A percentile compares a stretch with the other conserved stretches of the same genome.
Evolutionary conservation across 2,797 vertebrate species (phyloP).

Genomic region (Helarctos malayanus): DNA sequence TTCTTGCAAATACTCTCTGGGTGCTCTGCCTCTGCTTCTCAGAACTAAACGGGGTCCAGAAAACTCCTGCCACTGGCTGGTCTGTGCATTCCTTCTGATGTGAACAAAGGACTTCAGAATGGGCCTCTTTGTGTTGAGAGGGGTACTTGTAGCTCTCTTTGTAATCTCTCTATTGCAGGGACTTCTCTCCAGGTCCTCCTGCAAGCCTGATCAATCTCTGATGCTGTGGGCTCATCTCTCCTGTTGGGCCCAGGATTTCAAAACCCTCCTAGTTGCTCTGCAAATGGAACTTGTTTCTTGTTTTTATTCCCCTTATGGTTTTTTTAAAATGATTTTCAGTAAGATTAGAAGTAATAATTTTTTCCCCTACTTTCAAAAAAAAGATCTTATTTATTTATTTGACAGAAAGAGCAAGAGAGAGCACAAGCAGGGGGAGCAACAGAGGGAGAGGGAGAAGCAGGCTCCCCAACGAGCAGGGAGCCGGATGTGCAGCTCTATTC

Average conservation of each 20-base stretch:
- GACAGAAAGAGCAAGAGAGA: no score
- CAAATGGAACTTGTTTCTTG: neutral
- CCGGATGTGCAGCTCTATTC: no score
- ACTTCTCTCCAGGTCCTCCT: neutral
- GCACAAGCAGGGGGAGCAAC: no score
- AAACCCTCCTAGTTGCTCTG: neutral
- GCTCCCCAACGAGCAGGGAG: no score
- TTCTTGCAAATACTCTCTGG: neutral
- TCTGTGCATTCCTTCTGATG: neutral
- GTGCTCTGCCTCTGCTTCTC: neutral
- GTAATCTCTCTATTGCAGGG: neutral
- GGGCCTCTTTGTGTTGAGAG: neutral
- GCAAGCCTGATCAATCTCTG: no score
- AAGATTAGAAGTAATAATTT: neutral
- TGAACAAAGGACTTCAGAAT: neutral
- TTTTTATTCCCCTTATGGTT: slow-evolving; percentile 7
- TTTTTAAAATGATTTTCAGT: neutral
- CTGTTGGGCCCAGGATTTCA: neutral
- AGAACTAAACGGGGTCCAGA: neutral
- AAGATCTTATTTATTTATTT: no score
- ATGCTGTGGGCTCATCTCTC: neutral
- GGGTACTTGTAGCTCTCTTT: no score
- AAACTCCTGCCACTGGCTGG: neutral
- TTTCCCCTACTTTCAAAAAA: neutral
- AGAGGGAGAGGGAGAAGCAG: no score